These are phyloP conservation scores for Gila orcuttii DNA, from an alignment of 2,113 vertebrate genomes.

Conservation along the genomic window DNA sequence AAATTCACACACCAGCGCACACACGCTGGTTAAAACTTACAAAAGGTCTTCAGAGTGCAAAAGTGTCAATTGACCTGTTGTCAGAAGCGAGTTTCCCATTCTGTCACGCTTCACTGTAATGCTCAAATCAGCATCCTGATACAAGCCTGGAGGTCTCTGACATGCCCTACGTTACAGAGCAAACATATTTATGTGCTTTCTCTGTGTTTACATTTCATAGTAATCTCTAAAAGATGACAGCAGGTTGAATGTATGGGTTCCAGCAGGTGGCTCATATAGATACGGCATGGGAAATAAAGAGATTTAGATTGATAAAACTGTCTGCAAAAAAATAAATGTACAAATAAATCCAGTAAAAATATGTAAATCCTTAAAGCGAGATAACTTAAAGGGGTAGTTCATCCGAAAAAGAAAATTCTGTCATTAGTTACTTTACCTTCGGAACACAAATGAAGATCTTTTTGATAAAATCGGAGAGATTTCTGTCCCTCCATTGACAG, in stretches of 20 bases:
- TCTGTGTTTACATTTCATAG: slow-evolving; percentile 30
- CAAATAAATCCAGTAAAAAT: too few species aligned
- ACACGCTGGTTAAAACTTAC: background rate
- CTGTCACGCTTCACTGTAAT: background rate
- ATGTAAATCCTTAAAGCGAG: background rate
- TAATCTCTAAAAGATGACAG: slow-evolving; percentile 23
- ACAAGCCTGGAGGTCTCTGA: background rate
- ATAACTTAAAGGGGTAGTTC: background rate
- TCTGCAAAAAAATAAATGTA: background rate
- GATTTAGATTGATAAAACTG: slow-evolving; percentile 16
- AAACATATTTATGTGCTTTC: slow-evolving; percentile 12
- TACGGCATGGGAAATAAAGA: background rate
- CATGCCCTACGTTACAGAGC: background rate
- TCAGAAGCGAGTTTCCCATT: slow-evolving; percentile 20
- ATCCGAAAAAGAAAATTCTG: too few species aligned
- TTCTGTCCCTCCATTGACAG: too few species aligned
- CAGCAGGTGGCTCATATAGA: background rate
- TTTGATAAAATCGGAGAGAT: too few species aligned
- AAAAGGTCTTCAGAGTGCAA: background rate
- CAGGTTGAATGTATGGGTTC: background rate
- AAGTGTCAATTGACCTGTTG: slow-evolving; percentile 2
- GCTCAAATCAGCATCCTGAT: background rate
- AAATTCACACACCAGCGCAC: slow-evolving; percentile 9
- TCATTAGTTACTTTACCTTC: too few species aligned
- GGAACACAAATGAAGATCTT: too few species aligned